Percentiles rank a stretch among this genome's conserved stretches.
phyloP scores from a whole-genome alignment of 2,113 vertebrate genomes.

The Myocastor coypus region DNA sequence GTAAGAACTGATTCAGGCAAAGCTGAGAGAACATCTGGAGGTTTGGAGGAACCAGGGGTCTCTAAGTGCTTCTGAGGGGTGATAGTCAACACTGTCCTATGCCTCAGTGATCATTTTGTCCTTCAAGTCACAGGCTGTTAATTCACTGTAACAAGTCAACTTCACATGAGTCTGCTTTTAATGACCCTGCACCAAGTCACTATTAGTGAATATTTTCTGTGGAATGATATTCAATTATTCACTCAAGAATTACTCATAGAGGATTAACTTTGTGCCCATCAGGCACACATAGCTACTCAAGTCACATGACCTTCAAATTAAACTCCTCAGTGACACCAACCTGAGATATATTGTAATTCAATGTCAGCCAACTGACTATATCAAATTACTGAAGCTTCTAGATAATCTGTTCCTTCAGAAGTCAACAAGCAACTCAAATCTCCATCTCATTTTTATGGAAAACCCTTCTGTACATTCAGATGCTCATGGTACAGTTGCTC shows the following conservation, averaged over 20 bases:
- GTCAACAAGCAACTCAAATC: background rate
- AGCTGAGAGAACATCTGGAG: background rate
- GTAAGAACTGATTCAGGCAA: background rate
- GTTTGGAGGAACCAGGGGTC: background rate
- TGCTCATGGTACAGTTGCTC: background rate
- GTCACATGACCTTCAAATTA: background rate
- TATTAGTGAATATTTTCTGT: background rate
- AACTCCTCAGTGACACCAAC: background rate
- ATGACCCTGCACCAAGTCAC: background rate
- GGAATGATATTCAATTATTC: background rate
- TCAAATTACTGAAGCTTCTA: background rate
- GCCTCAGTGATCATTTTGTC: background rate
- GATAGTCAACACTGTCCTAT: background rate
- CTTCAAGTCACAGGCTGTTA: background rate
- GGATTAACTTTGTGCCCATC: background rate
- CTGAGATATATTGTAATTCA: background rate
- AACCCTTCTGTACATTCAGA: background rate
- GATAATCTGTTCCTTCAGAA: background rate
- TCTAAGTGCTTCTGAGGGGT: background rate
- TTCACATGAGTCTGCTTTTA: background rate
- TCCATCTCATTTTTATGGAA: background rate
- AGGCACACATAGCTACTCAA: background rate
- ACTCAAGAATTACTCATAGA: background rate
- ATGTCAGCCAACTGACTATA: background rate
- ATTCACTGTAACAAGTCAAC: background rate